Base-by-base conservation (phyloP, 1,140 invertebrate species). In the Bombus cullumanus region DNA sequence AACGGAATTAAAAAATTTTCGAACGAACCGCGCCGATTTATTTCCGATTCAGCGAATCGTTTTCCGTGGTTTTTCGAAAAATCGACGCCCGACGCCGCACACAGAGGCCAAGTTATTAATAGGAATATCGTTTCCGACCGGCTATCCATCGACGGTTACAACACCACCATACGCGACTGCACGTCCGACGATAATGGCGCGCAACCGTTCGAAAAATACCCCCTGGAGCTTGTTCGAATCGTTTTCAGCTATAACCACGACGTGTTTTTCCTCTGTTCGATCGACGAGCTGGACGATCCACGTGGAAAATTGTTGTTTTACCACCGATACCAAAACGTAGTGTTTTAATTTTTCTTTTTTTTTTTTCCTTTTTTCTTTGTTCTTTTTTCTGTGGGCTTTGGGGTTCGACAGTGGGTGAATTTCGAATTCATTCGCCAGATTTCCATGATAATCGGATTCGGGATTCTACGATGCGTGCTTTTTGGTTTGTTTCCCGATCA, bases 21-120 rank as follows among this genome's bases (percentile, higher is more conserved):
- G 47, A 72, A 47, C 76, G 76, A 47, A 31, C 76, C 83, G 41
- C 74, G 74, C 22, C 47, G 83, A 84, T 80, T 84, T 84, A 84
- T 80, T 84, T 79, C 76, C 83, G 83, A 79, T 71, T 47, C 83
- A n/a, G 9, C 83, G 76, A 84, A 72, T 79, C 76, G 83, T 72
- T 84, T 72, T 9, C 31, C 83, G 83, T 53, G 83, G 83, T 84
- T 84, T 84, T 72, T 79, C 83, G 76, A 47, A 80, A 84, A 80
- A 84, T 84, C 47, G 47, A 15, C 59, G 71, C 69, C 10, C 25
- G 69, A 34, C 69, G 1, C 8, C 34, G 68, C 9, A n/a, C 43
- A 39, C 41, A 47, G 43, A n/a, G 31, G 12, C 28, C 34, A 59
- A 28, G 59, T 82, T 82, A 69, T 86, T 82, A 57, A 47, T 75